A percentile compares a stretch with the other conserved stretches of the same genome.
Evolutionary conservation across 2,797 vertebrate genomes (phyloP).

Genomic region (Simalia tracyae): DNA sequence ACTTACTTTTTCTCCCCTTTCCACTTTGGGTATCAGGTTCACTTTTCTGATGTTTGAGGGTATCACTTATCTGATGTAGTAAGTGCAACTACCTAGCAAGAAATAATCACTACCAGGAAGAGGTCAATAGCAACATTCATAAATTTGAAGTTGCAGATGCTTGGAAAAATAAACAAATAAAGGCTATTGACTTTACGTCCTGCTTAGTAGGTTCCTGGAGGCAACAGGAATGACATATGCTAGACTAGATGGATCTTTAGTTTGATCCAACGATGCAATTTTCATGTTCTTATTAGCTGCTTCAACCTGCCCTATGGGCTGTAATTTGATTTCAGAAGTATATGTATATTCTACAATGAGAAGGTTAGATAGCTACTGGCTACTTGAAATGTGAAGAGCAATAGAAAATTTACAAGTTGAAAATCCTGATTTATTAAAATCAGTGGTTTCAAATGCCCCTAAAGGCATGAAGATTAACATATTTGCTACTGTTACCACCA

Average conservation of each 20-base stretch:
- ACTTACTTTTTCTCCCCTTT: background rate
- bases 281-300: slow-evolving; percentile 21
- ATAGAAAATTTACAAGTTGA: slow-evolving; percentile 23
- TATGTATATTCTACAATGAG: slow-evolving; percentile 1
- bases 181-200: background rate
- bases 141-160: background rate
- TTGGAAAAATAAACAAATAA: background rate
- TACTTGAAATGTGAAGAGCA: slow-evolving; percentile 15
- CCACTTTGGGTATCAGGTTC: background rate
- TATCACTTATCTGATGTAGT: too few species aligned
- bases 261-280: slow-evolving; percentile 21
- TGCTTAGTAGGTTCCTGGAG: background rate
- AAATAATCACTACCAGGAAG: background rate
- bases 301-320: slow-evolving; percentile 14
- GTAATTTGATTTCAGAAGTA: slow-evolving; percentile 24
- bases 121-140: background rate
- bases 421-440: slow-evolving; percentile 37
- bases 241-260: slow-evolving; percentile 2
- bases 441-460: slow-evolving; percentile 6
- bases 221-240: slow-evolving; percentile 6
- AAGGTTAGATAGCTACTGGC: slow-evolving; percentile 28
- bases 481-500: background rate
- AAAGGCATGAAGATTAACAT: slow-evolving; percentile 13
- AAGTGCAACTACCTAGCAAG: background rate
- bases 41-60: background rate